Conservation (phyloP, 2,888 invertebrate species). For the Autographa gamma region DNA sequence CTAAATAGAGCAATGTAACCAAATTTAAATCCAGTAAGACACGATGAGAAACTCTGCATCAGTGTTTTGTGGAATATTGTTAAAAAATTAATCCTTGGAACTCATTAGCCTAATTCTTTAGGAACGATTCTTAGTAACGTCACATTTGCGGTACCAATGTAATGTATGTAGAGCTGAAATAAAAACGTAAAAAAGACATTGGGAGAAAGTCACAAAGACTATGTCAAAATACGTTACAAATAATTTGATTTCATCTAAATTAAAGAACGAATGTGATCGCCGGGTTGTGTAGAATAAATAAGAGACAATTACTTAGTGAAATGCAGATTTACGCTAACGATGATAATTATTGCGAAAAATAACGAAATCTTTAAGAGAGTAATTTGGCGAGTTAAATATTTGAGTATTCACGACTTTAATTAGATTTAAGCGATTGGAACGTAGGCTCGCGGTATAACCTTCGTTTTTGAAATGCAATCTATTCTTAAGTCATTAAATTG, state of each 20-base stretch:
- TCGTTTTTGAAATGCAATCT: slow-evolving; percentile 64
- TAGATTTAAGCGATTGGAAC: slow-evolving; percentile 62
- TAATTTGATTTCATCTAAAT: background rate
- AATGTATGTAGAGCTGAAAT: background rate
- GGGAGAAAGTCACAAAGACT: background rate
- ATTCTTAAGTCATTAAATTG: slow-evolving; percentile 68
- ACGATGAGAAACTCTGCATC: too few species aligned
- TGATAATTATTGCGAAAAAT: slow-evolving; percentile 13
- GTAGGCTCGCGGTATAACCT: slow-evolving; percentile 62
- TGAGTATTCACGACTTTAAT: slow-evolving; percentile 37
- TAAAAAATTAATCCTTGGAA: background rate
- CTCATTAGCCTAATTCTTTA: background rate
- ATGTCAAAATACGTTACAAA: background rate
- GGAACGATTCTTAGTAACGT: background rate
- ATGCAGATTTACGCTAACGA: slow-evolving; percentile 13
- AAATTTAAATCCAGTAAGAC: background rate
- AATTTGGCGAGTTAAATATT: slow-evolving; percentile 33
- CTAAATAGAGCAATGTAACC: background rate
- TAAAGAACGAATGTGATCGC: background rate
- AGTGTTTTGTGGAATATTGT: background rate
- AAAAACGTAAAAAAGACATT: background rate
- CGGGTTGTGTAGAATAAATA: background rate
- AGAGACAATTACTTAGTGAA: background rate
- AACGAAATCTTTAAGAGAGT: slow-evolving; percentile 18
- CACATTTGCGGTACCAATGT: background rate